Evolutionary conservation across 1,140 invertebrate species (phyloP), one percentile per base, ranked within the genome.

Genomic region (Drosophila insularis): DNA sequence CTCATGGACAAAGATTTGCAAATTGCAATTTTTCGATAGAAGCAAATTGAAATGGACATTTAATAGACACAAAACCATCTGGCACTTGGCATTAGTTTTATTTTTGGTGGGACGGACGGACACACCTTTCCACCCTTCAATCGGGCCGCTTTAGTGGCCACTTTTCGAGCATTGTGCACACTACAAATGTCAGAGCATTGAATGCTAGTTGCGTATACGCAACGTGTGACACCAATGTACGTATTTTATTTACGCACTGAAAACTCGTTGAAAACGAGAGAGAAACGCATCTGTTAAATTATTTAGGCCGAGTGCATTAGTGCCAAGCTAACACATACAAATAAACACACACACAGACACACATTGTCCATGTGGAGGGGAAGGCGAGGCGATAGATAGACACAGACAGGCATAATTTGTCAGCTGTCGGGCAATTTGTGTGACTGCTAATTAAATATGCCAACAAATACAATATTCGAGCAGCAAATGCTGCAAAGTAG

Each of bases 281-380:
- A 32, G 13, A 72, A 50, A 60, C 50, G 54, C 63, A 67, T 55
- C 63, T 62, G 56, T 54, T 87, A 68, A 89, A 87, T 87, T 77
- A 87, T 87, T 89, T 75, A 87, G 84, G 69, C 58, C 61, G 68
- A 89, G 69, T 89, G 84, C 82, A 87, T 87, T 87, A 87, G 84
- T 77, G 79, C 50, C 43, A 50, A 50, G 43, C 43, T 21, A 2
- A 14, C 43, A 50, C 19, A 60, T 46, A 35, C 59, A 60, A 46
- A 19, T 63, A 56, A 68, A 70, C 39, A 35, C 71, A 73, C 23
- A 19, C 50, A 70, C 46, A 39, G 2, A 56, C 64, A 55, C 53
- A n/a, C n/a, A 35, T 5, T 14, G 62, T 13, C 13, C 35, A n/a
- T 17, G n/a, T 17, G 40, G 40, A 7, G 17, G 7, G 17, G 43